These are phyloP conservation scores for Podarcis siculus DNA, from an alignment of 2,797 vertebrate species.

Conservation along the genomic window DNA sequence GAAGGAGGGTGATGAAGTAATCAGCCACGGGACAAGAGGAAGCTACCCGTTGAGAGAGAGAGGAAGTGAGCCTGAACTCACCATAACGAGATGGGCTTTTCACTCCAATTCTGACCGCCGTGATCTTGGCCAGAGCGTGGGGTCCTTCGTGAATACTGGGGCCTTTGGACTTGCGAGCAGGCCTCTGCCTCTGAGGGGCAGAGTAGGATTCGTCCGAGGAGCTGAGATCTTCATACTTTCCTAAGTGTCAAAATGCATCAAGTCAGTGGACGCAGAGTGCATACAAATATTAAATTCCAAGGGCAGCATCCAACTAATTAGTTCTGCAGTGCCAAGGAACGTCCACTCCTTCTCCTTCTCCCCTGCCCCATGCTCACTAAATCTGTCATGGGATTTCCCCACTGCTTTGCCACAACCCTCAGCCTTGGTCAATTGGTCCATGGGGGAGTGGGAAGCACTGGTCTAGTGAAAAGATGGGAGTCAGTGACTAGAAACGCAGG, in stretches of 20 bases:
- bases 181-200: slow-evolving; percentile 81
- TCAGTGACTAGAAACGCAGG: background rate
- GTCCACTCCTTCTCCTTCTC: too few relatives aligned
- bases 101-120: slow-evolving; percentile 71
- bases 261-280: background rate
- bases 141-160: slow-evolving; percentile 97
- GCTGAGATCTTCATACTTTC: slow-evolving; percentile 89
- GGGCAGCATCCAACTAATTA: too few relatives aligned
- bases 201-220: slow-evolving; percentile 93
- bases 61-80: slow-evolving; percentile 51
- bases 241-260: slow-evolving; percentile 67
- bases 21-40: background rate
- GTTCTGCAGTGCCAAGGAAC: too few relatives aligned
- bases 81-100: slow-evolving; percentile 63
- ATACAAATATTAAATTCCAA: background rate
- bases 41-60: background rate
- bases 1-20: too few relatives aligned
- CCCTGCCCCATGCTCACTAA: too few relatives aligned
- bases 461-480: background rate
- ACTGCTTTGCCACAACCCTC: too few relatives aligned
- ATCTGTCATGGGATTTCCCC: too few relatives aligned
- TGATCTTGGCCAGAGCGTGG: slow-evolving; percentile 94
- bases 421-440: too few relatives aligned
- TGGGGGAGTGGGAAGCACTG: too few relatives aligned
- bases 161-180: slow-evolving; percentile 85